A percentile compares a stretch with the other conserved stretches of the same genome.
phyloP scores from a whole-genome alignment of 92 coral and sea anemone genomes.

The Meandrina meandrites region DNA sequence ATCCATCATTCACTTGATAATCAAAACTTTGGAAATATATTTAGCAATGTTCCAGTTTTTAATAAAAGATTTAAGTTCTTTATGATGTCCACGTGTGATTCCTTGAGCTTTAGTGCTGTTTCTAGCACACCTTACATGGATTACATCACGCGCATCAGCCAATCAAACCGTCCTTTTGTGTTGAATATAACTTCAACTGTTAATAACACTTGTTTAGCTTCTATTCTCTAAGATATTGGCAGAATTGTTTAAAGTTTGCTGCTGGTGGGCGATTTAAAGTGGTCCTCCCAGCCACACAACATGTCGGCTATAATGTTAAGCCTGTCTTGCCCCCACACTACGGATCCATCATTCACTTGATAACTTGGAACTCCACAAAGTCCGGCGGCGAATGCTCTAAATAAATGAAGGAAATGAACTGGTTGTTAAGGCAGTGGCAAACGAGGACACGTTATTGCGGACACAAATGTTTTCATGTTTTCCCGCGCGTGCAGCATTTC shows the following conservation, averaged over 20 bases:
- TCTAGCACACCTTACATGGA: too few relatives aligned
- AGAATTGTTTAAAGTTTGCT: slow-evolving; percentile 34
- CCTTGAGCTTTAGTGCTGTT: not conserved
- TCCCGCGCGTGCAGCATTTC: too few relatives aligned
- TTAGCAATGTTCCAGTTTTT: too few relatives aligned
- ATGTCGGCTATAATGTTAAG: slow-evolving; percentile 88
- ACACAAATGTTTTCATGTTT: too few relatives aligned
- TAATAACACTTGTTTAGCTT: not conserved
- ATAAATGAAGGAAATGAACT: not conserved
- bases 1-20: too few relatives aligned
- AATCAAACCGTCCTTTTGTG: not conserved
- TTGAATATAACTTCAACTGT: not conserved
- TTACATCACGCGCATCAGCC: slow-evolving; percentile 31
- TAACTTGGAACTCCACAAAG: slow-evolving; percentile 97
- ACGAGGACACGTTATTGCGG: too few relatives aligned
- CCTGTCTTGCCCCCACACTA: slow-evolving; percentile 99
- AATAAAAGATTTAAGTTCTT: too few relatives aligned
- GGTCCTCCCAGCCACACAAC: slow-evolving; percentile 95
- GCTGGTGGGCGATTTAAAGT: not conserved
- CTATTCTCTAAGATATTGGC: not conserved
- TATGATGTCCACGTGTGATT: not conserved
- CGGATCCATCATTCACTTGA: slow-evolving; percentile 89
- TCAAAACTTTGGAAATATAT: too few relatives aligned
- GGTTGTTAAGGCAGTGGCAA: too few relatives aligned
- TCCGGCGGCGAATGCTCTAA: slow-evolving; percentile 82